These are phyloP conservation scores for Spatula versicolor DNA, from an alignment of 2,797 vertebrate species.

Conservation along the genomic window DNA sequence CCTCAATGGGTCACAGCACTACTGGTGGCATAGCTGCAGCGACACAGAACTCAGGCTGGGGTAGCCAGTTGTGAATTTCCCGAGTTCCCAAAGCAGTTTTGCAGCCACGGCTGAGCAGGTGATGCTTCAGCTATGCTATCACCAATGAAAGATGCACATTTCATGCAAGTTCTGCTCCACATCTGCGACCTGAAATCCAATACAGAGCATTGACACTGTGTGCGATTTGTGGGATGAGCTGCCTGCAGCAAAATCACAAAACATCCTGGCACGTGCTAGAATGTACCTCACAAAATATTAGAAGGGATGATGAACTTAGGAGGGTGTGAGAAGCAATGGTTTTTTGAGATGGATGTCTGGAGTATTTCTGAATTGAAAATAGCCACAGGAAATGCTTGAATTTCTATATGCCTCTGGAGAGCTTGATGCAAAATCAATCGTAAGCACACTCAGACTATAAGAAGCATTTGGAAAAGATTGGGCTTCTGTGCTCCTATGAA, in stretches of 20 bases:
- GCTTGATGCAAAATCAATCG: background rate
- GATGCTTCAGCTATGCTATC: background rate
- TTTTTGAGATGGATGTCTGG: background rate
- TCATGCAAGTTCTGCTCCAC: background rate
- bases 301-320: background rate
- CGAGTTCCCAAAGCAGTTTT: background rate
- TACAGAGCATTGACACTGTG: background rate
- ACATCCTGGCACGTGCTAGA: background rate
- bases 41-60: background rate
- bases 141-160: background rate
- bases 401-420: background rate
- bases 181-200: background rate
- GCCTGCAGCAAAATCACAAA: background rate
- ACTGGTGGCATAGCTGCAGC: background rate
- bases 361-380: background rate
- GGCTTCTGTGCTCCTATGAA: background rate
- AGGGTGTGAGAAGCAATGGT: background rate
- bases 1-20: background rate
- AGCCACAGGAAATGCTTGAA: background rate
- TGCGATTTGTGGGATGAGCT: background rate
- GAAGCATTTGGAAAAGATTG: background rate
- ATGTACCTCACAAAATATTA: background rate
- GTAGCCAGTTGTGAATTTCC: background rate
- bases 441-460: background rate
- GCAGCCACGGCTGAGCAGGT: background rate